phyloP scores from a whole-genome alignment of 2,113 vertebrate species.

The Microcebus tavaratra region DNA sequence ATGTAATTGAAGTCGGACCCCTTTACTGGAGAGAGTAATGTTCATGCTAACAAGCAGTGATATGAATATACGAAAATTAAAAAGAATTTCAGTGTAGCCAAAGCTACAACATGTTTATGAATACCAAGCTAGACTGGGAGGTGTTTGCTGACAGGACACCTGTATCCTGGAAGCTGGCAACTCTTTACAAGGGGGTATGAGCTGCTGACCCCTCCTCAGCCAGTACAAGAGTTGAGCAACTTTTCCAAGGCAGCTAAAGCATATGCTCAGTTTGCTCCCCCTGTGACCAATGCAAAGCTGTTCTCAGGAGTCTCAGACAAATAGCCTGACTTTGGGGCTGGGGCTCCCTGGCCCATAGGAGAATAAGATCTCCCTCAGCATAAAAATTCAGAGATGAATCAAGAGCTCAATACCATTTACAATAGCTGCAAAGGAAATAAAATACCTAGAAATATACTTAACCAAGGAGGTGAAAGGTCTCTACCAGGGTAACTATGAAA shows the following conservation, averaged over 20 bases:
- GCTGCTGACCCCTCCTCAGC: too few species aligned
- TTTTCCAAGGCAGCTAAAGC: not conserved
- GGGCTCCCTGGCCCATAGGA: not conserved
- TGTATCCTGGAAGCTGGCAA: not conserved
- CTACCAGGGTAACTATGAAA: too few species aligned
- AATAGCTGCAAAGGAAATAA: too few species aligned
- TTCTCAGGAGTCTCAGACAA: not conserved
- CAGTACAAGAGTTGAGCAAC: not conserved
- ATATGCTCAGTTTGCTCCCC: not conserved
- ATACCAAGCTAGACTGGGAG: not conserved
- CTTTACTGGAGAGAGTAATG: not conserved
- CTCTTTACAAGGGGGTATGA: not conserved
- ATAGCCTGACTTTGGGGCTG: not conserved
- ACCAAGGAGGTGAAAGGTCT: too few species aligned
- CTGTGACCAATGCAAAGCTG: not conserved
- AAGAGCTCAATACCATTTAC: too few species aligned
- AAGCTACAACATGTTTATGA: not conserved
- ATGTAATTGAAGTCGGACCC: not conserved
- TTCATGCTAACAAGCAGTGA: not conserved
- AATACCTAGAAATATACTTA: too few species aligned
- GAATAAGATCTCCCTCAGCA: not conserved
- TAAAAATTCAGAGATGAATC: not conserved
- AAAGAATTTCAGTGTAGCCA: not conserved
- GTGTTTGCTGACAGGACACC: not conserved
- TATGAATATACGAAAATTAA: not conserved